phyloP scores from a whole-genome alignment of 2,888 invertebrate species.

The Conomelus anceps region DNA sequence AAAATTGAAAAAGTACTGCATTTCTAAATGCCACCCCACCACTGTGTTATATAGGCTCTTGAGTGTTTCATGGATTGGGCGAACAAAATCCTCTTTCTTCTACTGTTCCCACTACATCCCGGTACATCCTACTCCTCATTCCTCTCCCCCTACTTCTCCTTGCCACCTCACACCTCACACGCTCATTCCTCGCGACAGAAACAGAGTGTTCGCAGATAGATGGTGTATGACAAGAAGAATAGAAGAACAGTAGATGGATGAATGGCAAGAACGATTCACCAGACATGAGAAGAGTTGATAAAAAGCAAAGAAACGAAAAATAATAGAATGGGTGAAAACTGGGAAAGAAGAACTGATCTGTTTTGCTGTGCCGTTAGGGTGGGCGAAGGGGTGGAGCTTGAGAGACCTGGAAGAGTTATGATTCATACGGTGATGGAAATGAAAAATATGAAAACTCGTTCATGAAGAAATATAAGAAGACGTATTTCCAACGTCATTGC shows the following conservation, averaged over 20 bases:
- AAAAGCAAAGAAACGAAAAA: neutral
- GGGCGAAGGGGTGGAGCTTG: neutral
- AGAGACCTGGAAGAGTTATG: too few relatives aligned
- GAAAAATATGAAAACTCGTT: conserved; percentile 2
- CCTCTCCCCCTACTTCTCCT: too few relatives aligned
- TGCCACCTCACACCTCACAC: neutral
- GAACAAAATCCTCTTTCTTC: neutral
- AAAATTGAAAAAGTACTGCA: neutral
- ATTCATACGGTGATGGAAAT: neutral
- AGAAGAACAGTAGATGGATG: neutral
- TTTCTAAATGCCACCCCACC: neutral
- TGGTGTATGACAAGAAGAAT: neutral
- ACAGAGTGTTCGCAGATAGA: neutral
- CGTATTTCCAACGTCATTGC: neutral
- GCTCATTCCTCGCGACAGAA: neutral
- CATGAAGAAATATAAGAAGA: neutral
- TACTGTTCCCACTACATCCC: neutral
- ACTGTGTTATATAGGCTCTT: neutral
- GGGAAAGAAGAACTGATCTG: neutral
- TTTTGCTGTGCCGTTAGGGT: too few relatives aligned
- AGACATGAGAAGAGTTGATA: neutral
- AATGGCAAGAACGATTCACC: neutral
- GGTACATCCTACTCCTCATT: neutral
- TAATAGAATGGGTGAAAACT: neutral
- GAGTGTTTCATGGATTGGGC: neutral